Percentiles rank a stretch among this genome's conserved stretches.
phyloP scores from a whole-genome alignment of 2,888 invertebrate species.

The Barypeithes pellucidus region DNA sequence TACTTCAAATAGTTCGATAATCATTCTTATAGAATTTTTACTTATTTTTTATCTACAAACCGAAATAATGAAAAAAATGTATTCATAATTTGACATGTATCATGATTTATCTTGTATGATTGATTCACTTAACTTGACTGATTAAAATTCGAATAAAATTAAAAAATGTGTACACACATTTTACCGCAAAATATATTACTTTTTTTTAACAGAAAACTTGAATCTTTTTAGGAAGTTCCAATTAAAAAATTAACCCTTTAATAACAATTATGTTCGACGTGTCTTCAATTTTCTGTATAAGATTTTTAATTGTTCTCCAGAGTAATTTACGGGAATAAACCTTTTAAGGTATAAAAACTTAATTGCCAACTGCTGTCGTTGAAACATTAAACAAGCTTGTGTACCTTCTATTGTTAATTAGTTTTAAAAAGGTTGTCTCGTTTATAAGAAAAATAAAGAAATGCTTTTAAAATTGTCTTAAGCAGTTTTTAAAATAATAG shows the following conservation, averaged over 20 bases:
- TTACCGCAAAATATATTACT: no score
- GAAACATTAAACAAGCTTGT: constrained; percentile 1
- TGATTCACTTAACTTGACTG: no score
- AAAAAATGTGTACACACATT: no score
- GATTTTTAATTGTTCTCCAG: not conserved
- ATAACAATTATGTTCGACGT: not conserved
- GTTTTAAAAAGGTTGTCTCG: not conserved
- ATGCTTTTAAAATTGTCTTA: not conserved
- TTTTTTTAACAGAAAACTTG: no score
- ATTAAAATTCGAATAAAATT: no score
- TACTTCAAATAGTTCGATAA: no score
- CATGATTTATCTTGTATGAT: no score
- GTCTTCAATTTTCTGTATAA: not conserved
- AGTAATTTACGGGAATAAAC: not conserved
- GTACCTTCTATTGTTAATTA: constrained; percentile 13
- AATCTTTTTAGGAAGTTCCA: no score
- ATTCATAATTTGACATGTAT: no score
- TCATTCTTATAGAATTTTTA: no score
- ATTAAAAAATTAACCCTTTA: not conserved
- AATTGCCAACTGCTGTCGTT: not conserved
- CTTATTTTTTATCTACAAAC: no score
- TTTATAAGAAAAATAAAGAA: not conserved
- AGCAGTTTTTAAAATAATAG: not conserved
- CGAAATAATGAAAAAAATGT: no score
- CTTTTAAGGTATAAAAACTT: not conserved